Conservation (phyloP, 2,113 vertebrate species). For the Lanius collurio region DNA sequence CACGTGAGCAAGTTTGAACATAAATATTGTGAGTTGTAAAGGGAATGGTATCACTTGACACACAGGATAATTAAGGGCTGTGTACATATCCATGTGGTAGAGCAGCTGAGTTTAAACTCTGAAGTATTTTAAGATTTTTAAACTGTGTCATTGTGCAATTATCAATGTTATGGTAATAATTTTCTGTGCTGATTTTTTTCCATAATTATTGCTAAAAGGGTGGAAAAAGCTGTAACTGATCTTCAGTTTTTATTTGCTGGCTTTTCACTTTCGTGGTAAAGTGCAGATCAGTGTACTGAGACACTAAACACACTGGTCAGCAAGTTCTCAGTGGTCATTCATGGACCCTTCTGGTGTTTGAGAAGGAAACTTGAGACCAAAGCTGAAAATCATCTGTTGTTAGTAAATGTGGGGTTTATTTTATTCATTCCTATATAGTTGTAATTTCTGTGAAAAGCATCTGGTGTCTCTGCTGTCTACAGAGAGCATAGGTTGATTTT, state of each 20-base stretch:
- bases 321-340: neutral
- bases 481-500: neutral
- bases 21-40: neutral
- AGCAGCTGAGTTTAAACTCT: neutral
- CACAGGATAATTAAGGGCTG: neutral
- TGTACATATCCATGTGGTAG: rapidly evolving
- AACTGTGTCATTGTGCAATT: neutral
- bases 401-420: neutral
- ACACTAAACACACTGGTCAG: neutral
- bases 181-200: neutral
- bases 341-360: neutral
- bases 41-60: neutral
- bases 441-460: neutral
- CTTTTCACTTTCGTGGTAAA: neutral
- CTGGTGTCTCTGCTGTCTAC: neutral
- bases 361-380: neutral
- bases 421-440: neutral
- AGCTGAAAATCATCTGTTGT: neutral
- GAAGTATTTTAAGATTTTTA: neutral
- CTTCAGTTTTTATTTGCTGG: neutral
- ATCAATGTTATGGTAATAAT: rapidly evolving
- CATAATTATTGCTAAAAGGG: neutral
- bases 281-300: neutral
- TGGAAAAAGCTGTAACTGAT: neutral
- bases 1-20: neutral